phyloP scores from a whole-genome alignment of 2,888 invertebrate species.

The Drosophila paranaensis region DNA sequence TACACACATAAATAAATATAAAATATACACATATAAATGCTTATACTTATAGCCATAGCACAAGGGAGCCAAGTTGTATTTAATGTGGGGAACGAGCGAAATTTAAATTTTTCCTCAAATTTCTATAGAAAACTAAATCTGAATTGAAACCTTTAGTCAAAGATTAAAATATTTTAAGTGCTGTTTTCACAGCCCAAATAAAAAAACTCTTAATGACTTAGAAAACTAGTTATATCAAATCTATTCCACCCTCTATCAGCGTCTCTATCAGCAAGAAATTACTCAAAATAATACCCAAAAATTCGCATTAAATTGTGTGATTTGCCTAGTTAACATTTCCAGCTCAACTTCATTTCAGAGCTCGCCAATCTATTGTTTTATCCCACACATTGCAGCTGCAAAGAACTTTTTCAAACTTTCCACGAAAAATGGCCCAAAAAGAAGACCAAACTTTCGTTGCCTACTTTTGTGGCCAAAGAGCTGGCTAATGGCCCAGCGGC shows the following conservation, averaged over 20 bases:
- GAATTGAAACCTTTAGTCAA: no score
- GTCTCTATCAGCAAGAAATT: no score
- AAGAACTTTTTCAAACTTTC: conserved; percentile 21
- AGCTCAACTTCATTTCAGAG: neutral
- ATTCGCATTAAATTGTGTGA: neutral
- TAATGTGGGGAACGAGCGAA: no score
- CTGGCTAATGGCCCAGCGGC: conserved; percentile 5
- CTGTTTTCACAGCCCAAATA: no score
- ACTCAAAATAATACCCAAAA: neutral
- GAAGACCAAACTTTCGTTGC: conserved; percentile 37
- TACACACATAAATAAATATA: no score
- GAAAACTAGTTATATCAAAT: neutral
- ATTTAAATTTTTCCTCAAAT: no score
- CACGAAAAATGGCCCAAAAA: conserved; percentile 11
- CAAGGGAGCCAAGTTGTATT: no score
- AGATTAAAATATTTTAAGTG: no score
- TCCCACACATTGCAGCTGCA: neutral
- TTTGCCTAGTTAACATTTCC: neutral
- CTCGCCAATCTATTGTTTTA: neutral
- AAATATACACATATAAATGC: no score
- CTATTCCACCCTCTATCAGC: neutral
- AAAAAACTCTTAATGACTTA: no score
- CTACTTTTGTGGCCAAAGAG: conserved; percentile 38
- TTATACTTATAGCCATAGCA: no score
- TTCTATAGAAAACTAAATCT: no score